phyloP scores from a whole-genome alignment of 2,888 invertebrate genomes.

The Xestia xanthographa region DNA sequence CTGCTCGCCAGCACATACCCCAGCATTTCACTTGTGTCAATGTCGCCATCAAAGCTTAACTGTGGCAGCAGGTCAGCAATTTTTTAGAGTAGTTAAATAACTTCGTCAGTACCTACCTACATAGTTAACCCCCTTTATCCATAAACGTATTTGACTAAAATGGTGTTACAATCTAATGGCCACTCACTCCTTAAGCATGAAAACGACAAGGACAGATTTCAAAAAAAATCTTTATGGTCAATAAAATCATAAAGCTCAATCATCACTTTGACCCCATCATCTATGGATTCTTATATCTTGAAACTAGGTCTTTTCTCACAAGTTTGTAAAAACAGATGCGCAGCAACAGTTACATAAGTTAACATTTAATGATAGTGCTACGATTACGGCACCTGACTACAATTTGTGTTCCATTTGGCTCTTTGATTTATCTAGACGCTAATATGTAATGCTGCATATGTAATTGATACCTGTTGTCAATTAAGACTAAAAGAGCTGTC shows the following conservation, averaged over 20 bases:
- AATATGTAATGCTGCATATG: slow-evolving; percentile 33
- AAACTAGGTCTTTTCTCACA: slow-evolving; percentile 2
- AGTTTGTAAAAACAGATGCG: slow-evolving; percentile 1
- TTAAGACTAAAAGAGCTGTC: slow-evolving; percentile 11
- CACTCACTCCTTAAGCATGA: not conserved
- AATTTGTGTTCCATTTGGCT: slow-evolving; percentile 43
- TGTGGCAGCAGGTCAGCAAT: not conserved
- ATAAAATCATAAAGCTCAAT: slow-evolving; percentile 1
- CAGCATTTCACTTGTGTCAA: not conserved
- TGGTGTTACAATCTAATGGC: not conserved
- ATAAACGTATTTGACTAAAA: not conserved
- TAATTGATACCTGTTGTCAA: slow-evolving; percentile 42
- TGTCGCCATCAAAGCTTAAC: not conserved
- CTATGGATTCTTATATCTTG: not conserved
- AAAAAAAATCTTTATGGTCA: not conserved
- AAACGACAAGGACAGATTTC: slow-evolving; percentile 6
- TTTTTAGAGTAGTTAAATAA: not conserved
- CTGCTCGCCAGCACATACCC: too few relatives aligned
- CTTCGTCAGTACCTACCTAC: not conserved
- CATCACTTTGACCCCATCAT: not conserved
- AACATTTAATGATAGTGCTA: slow-evolving; percentile 18
- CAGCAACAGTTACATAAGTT: slow-evolving; percentile 45
- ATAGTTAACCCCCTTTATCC: not conserved
- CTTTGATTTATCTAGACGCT: slow-evolving; percentile 29
- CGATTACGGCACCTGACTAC: slow-evolving; percentile 41